phyloP scores from a whole-genome alignment of 2,113 vertebrate species.

The Calidris pugnax region DNA sequence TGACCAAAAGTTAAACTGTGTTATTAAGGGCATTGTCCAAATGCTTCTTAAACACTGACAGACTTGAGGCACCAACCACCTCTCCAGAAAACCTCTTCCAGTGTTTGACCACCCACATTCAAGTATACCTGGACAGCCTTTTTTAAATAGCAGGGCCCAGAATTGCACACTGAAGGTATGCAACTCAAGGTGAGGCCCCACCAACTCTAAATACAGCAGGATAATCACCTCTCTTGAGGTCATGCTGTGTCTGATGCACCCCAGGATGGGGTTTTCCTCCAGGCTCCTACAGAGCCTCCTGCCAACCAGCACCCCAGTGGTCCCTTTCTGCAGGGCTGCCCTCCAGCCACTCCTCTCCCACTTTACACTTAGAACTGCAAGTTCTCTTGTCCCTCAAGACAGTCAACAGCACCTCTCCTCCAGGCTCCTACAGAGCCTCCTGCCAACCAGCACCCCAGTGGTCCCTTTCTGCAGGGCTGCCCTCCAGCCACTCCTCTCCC shows the following conservation, averaged over 20 bases:
- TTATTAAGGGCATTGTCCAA: neutral
- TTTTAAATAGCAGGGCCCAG: neutral
- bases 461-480: neutral
- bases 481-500: neutral
- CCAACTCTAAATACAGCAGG: neutral
- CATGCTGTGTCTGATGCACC: neutral
- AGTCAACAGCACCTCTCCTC: neutral
- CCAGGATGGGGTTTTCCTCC: neutral
- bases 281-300: neutral
- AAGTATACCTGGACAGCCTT: neutral
- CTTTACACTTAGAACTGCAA: neutral
- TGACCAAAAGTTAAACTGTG: neutral
- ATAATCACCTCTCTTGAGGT: rapidly evolving
- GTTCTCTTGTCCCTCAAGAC: neutral
- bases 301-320: neutral
- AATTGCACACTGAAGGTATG: neutral
- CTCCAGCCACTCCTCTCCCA: neutral
- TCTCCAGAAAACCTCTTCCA: neutral
- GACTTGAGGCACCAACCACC: neutral
- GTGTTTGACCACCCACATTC: neutral
- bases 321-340: neutral
- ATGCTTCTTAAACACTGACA: neutral
- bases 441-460: neutral
- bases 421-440: neutral
- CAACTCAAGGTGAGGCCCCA: neutral